Evolutionary conservation across 2,888 invertebrate species (phyloP), one percentile per base, ranked within the genome.

Genomic region (Adelphocoris suturalis): DNA sequence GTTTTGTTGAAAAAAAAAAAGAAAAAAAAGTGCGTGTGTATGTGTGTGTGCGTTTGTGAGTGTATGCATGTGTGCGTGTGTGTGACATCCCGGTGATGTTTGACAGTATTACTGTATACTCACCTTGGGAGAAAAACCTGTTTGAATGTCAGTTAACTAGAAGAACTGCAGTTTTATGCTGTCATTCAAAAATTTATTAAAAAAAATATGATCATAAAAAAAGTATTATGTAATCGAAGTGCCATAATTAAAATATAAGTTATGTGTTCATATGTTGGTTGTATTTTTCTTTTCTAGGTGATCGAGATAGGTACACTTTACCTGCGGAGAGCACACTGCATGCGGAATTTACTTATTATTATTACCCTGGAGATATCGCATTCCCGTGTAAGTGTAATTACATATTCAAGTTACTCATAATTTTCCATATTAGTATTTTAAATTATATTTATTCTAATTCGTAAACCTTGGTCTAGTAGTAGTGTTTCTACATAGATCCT

Each of bases 271-370:
- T 13, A 52, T 7, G 13, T 11, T 52, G 52, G 52, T 52, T 52
- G 11, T 7, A 52, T 68, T 68, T 13, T 52, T 82, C 19, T 88
- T 19, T 90, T 91, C 9, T 89, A 92, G 91, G 91, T 89, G 91
- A 91, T 88, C 90, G 84, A 81, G 91, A 91, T 19, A 85, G 91
- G 52, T 86, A 91, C 81, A 57, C 90, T 19, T 88, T 91, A 84
- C 89, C 99, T 0, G 96, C 97, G 13, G 98, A 98, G 93, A 96
- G 98, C 23, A 96, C 98, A 28, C 93, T 99, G n/a, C 99, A 99
- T 93, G 97, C 98, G 0, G 99, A 99, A 93, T 97, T 98, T 92
- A 98, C 98, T 0, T 97, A 98, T 93, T 99, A 98, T 94, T 99
- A 99, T 93, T 99, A 99, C 93, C 98, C 99, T 0, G 97, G 97